These are phyloP conservation scores for Diacarnus erythraeanus DNA, from an alignment of 37 sponge, comb jelly and placozoan species.

Conservation along the genomic window DNA sequence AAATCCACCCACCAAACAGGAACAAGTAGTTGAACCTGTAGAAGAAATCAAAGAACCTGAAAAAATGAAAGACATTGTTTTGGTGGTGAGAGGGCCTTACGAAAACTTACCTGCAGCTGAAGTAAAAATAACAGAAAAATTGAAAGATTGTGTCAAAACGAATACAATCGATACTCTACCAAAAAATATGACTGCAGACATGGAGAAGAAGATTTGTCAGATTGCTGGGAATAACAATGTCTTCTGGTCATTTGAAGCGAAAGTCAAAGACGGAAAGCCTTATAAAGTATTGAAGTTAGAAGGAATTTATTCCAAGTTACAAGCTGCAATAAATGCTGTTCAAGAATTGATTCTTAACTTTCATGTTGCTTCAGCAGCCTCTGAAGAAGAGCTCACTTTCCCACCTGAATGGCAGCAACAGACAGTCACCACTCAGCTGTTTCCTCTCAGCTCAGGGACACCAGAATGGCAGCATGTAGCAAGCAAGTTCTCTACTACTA, in stretches of 20 bases:
- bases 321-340: conserved; percentile 13
- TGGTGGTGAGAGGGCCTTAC: conserved; percentile 41
- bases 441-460: conserved; percentile 21
- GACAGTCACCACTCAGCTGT: conserved; percentile 26
- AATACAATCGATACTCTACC: not conserved
- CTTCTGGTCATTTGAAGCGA: not conserved
- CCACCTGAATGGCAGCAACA: conserved; percentile 63
- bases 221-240: conserved; percentile 19
- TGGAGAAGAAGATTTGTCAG: conserved; percentile 33
- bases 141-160: not conserved
- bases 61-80: not conserved
- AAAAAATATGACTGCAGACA: not conserved
- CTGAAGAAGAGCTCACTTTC: not conserved
- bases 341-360: conserved; percentile 36
- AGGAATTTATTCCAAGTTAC: conserved; percentile 8
- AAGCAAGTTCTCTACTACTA: conserved; percentile 42
- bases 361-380: conserved; percentile 6
- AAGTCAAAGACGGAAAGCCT: conserved; percentile 8
- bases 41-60: not conserved
- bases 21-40: not conserved
- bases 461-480: conserved; percentile 57
- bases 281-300: conserved; percentile 14
- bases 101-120: conserved; percentile 28
- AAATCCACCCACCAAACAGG: not conserved
- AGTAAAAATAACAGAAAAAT: conserved; percentile 13